Conservation (phyloP, 2,888 invertebrate genomes). For the Autographa gamma region DNA sequence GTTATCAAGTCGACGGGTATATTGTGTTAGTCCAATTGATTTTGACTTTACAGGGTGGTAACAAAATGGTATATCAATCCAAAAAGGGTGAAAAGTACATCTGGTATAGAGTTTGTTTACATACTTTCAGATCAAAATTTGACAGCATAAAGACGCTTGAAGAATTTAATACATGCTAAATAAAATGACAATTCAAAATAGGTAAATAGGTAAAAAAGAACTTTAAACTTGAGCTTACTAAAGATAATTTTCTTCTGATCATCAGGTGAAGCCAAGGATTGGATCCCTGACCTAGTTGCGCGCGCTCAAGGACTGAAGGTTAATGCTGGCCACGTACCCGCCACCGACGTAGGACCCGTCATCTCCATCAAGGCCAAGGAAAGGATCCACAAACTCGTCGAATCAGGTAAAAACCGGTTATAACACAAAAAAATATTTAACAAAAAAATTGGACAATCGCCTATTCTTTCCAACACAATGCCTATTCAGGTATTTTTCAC, state of each 20-base stretch:
- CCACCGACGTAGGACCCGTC: slow-evolving; percentile 96
- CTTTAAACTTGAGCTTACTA: too few species aligned
- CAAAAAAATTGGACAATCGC: not conserved
- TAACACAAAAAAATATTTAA: not conserved
- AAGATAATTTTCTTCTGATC: not conserved
- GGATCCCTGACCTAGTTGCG: slow-evolving; percentile 97
- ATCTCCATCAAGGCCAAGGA: slow-evolving; percentile 97
- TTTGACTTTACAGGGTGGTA: too few species aligned
- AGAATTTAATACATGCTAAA: too few species aligned
- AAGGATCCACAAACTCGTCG: slow-evolving; percentile 94
- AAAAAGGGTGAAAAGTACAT: too few species aligned
- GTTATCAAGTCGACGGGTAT: too few species aligned
- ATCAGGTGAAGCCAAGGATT: slow-evolving; percentile 93
- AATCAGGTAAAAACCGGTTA: slow-evolving; percentile 88
- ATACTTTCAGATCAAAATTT: too few species aligned
- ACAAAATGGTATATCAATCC: too few species aligned
- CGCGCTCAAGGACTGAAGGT: slow-evolving; percentile 95
- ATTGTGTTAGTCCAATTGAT: too few species aligned
- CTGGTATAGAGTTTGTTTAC: too few species aligned
- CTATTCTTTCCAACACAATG: not conserved
- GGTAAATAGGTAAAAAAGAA: too few species aligned
- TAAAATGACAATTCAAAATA: too few species aligned
- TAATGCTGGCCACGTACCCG: slow-evolving; percentile 95
- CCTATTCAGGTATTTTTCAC: not conserved
- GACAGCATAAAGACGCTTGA: too few species aligned